Evolutionary conservation across 2,113 vertebrate genomes (phyloP).

Genomic region (Syngnathus scovelli): DNA sequence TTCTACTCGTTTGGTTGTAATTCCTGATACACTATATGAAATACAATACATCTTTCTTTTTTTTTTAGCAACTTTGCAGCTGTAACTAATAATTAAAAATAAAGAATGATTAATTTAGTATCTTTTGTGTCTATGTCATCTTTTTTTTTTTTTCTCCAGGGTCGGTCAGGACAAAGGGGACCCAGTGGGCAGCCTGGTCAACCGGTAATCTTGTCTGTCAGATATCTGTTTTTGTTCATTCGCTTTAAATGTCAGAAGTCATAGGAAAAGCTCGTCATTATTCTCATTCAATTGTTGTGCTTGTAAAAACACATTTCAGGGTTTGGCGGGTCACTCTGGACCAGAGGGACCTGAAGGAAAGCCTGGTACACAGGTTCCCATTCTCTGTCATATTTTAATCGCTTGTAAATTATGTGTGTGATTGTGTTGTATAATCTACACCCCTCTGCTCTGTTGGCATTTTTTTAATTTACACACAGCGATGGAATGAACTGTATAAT

Average conservation of each 20-base stretch:
- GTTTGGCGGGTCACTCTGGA: conserved; percentile 72
- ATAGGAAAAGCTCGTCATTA: neutral
- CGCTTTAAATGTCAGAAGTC: neutral
- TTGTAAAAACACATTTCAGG: conserved; percentile 59
- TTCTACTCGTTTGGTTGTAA: no score
- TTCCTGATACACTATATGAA: no score
- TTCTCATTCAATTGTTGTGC: neutral
- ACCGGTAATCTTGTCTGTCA: conserved; percentile 63
- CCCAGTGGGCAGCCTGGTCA: conserved; percentile 73
- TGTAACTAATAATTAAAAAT: no score
- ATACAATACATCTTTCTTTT: no score
- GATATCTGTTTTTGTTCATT: neutral
- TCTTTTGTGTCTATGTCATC: neutral
- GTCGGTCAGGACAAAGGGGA: conserved; percentile 75
- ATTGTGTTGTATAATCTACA: neutral
- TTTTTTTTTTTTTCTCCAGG: conserved; percentile 58
- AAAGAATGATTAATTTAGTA: no score
- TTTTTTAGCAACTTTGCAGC: no score
- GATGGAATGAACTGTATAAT: neutral
- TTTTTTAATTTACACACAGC: neutral
- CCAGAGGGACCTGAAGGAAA: conserved; percentile 76
- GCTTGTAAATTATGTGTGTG: conserved; percentile 26
- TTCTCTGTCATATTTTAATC: conserved; percentile 74
- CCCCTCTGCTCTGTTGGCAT: neutral
- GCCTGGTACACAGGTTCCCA: conserved; percentile 83